These are phyloP conservation scores for Plagiodera versicolora DNA, from an alignment of 2,888 invertebrate genomes.

Conservation along the genomic window DNA sequence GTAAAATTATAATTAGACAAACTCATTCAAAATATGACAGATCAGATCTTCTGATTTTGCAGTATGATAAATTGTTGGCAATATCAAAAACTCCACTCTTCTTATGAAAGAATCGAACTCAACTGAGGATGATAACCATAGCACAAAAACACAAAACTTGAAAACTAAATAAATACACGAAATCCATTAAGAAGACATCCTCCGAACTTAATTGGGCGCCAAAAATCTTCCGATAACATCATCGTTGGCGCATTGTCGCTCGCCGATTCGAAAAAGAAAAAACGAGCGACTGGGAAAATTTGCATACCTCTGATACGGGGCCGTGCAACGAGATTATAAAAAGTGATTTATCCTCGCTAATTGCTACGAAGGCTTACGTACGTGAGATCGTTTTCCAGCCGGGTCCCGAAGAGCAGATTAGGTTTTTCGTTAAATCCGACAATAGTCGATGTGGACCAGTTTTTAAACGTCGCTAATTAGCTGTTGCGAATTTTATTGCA, in stretches of 20 bases:
- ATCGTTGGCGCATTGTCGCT: neutral
- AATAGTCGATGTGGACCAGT: slow-evolving; percentile 24
- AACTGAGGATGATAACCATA: too few relatives aligned
- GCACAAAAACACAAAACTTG: too few relatives aligned
- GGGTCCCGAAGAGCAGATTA: slow-evolving; percentile 29
- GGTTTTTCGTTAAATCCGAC: slow-evolving; percentile 29
- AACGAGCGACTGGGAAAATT: slow-evolving; percentile 23
- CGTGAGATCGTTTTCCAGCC: slow-evolving; percentile 31
- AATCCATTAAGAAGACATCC: too few relatives aligned
- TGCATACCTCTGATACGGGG: slow-evolving; percentile 29
- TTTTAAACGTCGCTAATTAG: slow-evolving; percentile 30
- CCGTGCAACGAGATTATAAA: slow-evolving; percentile 32
- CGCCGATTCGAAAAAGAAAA: slow-evolving; percentile 15
- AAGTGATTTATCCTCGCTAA: slow-evolving; percentile 40
- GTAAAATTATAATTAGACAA: too few relatives aligned
- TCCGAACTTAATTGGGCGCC: neutral
- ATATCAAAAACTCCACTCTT: too few relatives aligned
- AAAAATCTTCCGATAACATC: slow-evolving; percentile 2
- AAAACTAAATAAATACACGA: too few relatives aligned
- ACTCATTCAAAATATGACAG: too few relatives aligned
- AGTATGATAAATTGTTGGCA: too few relatives aligned
- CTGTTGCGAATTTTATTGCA: slow-evolving; percentile 28
- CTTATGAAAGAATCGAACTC: too few relatives aligned
- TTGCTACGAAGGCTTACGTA: slow-evolving; percentile 33
- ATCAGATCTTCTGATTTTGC: too few relatives aligned